phyloP scores from a whole-genome alignment of 2,888 invertebrate species.

The Pheosia tremula region DNA sequence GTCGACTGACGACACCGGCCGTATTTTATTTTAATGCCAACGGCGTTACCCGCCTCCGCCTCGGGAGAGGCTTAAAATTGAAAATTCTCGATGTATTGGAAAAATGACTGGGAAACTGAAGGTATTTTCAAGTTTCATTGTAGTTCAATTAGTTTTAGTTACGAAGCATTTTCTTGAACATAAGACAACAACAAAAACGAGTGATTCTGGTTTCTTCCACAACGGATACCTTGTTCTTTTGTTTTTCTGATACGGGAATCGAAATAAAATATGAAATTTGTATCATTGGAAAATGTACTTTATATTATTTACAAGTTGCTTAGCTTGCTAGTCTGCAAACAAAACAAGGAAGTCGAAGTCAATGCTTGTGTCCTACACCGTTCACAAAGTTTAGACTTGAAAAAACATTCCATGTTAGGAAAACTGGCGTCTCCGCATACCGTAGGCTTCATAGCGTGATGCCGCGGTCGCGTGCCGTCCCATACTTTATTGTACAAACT shows the following conservation, averaged over 20 bases:
- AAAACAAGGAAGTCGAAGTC: background rate
- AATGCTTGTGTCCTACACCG: conserved; percentile 1
- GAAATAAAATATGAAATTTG: too few species aligned
- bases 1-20: conserved; percentile 70
- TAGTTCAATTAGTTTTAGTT: background rate
- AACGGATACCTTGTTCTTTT: too few species aligned
- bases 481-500: conserved; percentile 71
- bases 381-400: conserved; percentile 10
- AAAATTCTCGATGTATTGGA: conserved; percentile 77
- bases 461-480: conserved; percentile 63
- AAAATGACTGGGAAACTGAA: conserved; percentile 38
- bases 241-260: too few species aligned
- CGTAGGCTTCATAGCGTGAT: conserved; percentile 60
- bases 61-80: conserved; percentile 77
- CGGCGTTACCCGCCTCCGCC: conserved; percentile 57
- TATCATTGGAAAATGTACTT: too few species aligned
- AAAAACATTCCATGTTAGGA: conserved; percentile 18
- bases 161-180: background rate
- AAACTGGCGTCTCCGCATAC: conserved; percentile 37
- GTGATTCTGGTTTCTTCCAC: too few species aligned
- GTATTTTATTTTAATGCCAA: conserved; percentile 80
- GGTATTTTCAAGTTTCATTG: background rate
- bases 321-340: too few species aligned
- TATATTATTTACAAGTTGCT: too few species aligned
- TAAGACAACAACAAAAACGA: too few species aligned